These are phyloP conservation scores for Ranitomeya variabilis DNA, from an alignment of 2,113 vertebrate genomes.

Conservation along the genomic window DNA sequence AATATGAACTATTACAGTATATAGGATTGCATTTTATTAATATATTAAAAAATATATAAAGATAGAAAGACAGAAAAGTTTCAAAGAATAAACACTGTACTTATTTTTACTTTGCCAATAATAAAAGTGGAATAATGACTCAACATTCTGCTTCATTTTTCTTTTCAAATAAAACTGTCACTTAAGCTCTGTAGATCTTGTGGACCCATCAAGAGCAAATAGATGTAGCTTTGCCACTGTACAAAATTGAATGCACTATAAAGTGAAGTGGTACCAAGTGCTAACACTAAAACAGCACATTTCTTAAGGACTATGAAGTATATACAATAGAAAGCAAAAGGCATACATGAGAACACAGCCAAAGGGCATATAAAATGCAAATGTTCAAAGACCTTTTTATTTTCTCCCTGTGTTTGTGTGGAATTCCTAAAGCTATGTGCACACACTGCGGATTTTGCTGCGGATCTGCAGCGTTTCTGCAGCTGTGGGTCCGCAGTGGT, in stretches of 20 bases:
- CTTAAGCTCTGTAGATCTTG: slow-evolving; percentile 42
- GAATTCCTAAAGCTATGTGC: too few species aligned
- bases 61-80: background rate
- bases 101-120: slow-evolving; percentile 24
- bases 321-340: background rate
- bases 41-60: background rate
- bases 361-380: background rate
- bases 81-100: slow-evolving; percentile 23
- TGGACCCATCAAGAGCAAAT: slow-evolving; percentile 22
- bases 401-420: too few species aligned
- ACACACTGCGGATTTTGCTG: too few species aligned
- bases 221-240: slow-evolving; percentile 27
- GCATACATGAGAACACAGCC: background rate
- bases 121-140: slow-evolving; percentile 46
- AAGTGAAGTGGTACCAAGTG: slow-evolving; percentile 19
- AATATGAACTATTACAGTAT: background rate
- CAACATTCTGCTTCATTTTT: slow-evolving; percentile 38
- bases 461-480: too few species aligned
- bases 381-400: background rate
- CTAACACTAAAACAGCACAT: slow-evolving; percentile 9
- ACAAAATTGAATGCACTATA: slow-evolving; percentile 42
- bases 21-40: background rate
- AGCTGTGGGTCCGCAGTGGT: too few species aligned
- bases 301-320: slow-evolving; percentile 1
- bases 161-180: slow-evolving; percentile 48